Conservation (phyloP, 1,140 invertebrate genomes). For the Aporrectodea caliginosa region DNA sequence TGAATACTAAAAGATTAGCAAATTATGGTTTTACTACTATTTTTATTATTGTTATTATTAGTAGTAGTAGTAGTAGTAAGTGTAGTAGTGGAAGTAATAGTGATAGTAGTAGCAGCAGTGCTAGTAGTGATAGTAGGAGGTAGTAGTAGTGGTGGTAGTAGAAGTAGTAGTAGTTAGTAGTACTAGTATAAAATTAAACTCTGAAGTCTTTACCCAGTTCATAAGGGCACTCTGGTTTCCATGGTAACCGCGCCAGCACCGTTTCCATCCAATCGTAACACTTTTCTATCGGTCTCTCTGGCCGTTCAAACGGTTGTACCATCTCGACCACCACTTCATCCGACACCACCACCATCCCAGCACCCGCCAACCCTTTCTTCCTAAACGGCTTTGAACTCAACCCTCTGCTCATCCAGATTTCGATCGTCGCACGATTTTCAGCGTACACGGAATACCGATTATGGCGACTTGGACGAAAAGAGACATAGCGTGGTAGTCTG, state of each 20-base stretch:
- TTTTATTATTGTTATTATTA: too few relatives aligned
- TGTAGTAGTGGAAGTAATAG: too few relatives aligned
- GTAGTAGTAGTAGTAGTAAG: too few relatives aligned
- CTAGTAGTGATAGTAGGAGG: too few relatives aligned
- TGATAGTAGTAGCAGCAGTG: too few relatives aligned
- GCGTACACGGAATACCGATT: not conserved
- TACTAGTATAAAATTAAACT: too few relatives aligned
- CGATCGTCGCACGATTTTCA: not conserved
- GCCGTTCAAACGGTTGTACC: slow-evolving; percentile 2
- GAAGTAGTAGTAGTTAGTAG: too few relatives aligned
- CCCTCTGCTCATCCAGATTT: not conserved
- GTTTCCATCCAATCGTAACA: not conserved
- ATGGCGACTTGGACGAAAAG: not conserved
- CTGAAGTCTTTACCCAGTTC: slow-evolving; percentile 4
- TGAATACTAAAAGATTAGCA: too few relatives aligned
- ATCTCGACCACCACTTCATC: not conserved
- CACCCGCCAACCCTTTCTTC: not conserved
- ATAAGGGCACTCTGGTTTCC: not conserved
- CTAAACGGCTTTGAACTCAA: not conserved
- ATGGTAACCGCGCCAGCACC: not conserved
- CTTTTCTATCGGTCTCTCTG: not conserved
- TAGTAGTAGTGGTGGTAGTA: too few relatives aligned
- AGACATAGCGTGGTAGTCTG: not conserved
- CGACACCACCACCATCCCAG: not conserved
- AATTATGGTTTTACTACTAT: too few relatives aligned